These are phyloP conservation scores for Fabriciana adippe DNA, from an alignment of 2,888 invertebrate species.

Conservation along the genomic window DNA sequence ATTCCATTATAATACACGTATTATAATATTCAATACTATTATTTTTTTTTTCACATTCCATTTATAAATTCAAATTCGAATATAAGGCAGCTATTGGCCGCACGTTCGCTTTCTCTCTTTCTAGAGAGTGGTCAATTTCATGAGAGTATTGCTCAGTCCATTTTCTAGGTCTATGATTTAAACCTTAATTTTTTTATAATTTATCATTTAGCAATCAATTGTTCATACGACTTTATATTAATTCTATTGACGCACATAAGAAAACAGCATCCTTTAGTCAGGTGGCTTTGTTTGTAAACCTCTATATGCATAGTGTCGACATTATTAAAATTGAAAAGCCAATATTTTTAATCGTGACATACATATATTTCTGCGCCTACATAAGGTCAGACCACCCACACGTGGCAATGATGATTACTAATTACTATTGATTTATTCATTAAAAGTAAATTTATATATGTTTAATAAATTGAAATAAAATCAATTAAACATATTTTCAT, in stretches of 20 bases:
- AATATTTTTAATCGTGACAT: neutral
- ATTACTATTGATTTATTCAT: conserved; percentile 4
- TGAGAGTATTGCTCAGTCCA: neutral
- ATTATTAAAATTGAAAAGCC: neutral
- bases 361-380: conserved; percentile 27
- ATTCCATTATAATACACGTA: no score
- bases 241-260: conserved; percentile 17
- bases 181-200: conserved; percentile 7
- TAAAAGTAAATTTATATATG: conserved; percentile 3
- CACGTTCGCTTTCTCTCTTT: no score
- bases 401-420: conserved; percentile 7
- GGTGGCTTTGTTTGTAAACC: neutral
- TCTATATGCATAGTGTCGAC: neutral
- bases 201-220: conserved; percentile 14
- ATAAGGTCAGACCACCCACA: conserved; percentile 35
- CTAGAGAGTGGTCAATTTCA: no score
- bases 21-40: no score
- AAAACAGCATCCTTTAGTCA: conserved; percentile 14
- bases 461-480: neutral
- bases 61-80: no score
- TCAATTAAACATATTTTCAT: no score
- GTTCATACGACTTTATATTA: conserved; percentile 8
- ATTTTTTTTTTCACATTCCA: no score
- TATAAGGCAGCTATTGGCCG: no score
- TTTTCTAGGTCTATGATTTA: neutral